Evolutionary conservation across 1,140 invertebrate genomes (phyloP), one percentile per base, ranked within the genome.

Genomic region (Trachymyrmex septentrionalis): DNA sequence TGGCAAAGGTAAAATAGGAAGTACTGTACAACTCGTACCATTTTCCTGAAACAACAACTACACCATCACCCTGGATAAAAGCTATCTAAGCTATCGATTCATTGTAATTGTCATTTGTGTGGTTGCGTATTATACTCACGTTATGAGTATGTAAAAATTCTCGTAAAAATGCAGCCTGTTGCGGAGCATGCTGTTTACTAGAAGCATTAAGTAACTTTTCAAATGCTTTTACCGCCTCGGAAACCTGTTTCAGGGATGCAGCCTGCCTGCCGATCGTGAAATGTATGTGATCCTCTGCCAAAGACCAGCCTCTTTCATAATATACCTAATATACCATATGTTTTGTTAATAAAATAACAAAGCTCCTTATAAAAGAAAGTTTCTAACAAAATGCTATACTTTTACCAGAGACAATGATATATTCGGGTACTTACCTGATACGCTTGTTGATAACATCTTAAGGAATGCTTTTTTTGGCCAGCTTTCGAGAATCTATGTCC

Each of bases 201-300:
- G 97, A 96, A 19, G 97, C 97, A 81, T 96, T 97, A 9, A 99
- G 95, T 63, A 99, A 96, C 92, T 97, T 97, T 72, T 97, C 96
- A 93, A 99, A 98, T 80, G 98, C 97, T 78, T 96, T 94, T 57
- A 97, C 97, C 16, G 98, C 97, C 89, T 98, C 97, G 85, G 96
- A 95, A 80, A 97, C 95, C 92, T 97, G 96, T 93, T 98, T 97
- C 67, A 99, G 95, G 91, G 97, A 97, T 87, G 97, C 97, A 24
- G 98, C 98, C 93, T 99, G 97, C 87, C 98, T 97, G 3, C 98
- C 98, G 91, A 99, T 97, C 12, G 98, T 99, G 93, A 98, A 99
- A 94, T 99, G 97, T 91, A 99, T 99, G 95, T 99, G 98, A 96
- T 99, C 98, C 95, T 98, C 98, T 9, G 99, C 98, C 82, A 99